Conservation (phyloP, 2,888 invertebrate species). For the Tetragonisca angustula region DNA sequence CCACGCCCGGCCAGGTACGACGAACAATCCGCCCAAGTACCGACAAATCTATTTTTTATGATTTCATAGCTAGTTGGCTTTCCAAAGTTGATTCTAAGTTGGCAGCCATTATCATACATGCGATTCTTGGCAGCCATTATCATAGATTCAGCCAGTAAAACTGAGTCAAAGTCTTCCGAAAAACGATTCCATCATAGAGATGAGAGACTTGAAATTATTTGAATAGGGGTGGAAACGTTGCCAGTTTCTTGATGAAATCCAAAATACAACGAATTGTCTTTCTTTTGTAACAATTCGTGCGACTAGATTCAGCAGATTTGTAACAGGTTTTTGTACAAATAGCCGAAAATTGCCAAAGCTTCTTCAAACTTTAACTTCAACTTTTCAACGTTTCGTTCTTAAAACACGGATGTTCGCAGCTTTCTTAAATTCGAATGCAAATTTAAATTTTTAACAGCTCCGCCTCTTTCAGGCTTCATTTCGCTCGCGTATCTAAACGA, state of each 20-base stretch:
- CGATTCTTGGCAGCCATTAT: conserved; percentile 65
- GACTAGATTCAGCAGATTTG: neutral
- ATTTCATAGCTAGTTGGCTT: conserved; percentile 34
- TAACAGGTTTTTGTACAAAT: neutral
- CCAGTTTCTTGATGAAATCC: conserved; percentile 49
- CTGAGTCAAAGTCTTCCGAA: conserved; percentile 48
- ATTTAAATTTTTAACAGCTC: neutral
- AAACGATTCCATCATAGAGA: conserved; percentile 34
- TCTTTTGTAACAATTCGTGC: neutral
- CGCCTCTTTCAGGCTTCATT: neutral
- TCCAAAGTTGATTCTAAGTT: conserved; percentile 54
- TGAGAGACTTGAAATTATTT: conserved; percentile 46
- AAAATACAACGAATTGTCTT: neutral
- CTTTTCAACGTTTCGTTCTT: neutral
- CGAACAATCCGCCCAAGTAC: conserved; percentile 9
- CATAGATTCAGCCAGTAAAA: conserved; percentile 54
- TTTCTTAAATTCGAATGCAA: neutral
- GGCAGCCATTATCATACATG: conserved; percentile 62
- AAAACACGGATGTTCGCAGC: too few species aligned
- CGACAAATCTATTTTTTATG: conserved; percentile 41
- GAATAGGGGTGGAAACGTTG: conserved; percentile 40
- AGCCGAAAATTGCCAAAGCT: too few species aligned
- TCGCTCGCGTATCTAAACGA: neutral
- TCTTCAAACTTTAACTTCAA: neutral
- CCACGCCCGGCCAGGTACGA: neutral